Evolutionary conservation across 2,888 invertebrate genomes (phyloP), one percentile per base, ranked within the genome.

Genomic region (Torymus aiolomorphi): DNA sequence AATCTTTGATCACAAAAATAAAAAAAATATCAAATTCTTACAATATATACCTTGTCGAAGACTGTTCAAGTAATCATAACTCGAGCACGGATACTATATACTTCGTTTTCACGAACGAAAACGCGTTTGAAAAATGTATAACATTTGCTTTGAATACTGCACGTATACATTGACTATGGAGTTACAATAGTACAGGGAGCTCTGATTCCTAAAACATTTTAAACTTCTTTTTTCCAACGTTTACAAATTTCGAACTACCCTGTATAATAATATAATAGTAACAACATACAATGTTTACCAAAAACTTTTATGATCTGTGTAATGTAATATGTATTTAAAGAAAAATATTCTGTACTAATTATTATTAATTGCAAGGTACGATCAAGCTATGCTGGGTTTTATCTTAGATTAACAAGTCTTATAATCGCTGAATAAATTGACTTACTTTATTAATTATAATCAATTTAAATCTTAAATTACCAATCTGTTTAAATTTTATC

Each of bases 181-280:
- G 62, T 79, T 78, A 72, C 71, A 54, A 76, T 76, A 70, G 65
- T 74, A 77, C 74, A 76, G 66, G 77, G 49, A 76, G 76, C 20
- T 77, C 59, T 76, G 66, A 56, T 57, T 75, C 20, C 16, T 61
- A 74, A 73, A 71, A 12, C 54, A 62, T 49, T 63, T 76, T 78
- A 54, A 78, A 66, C 56, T 72, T 61, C 59, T 62, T 31, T 62
- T 51, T 57, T 59, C 24, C 11, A 78, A 80, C 67, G 11, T 73
- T 74, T 49, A 62, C 56, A 51, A 67, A 61, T 78, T 61, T 77
- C 62, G 18, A 71, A 77, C 65, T 72, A 52, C 74, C 82, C 69
- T 82, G 80, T 75, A 81, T 78, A 84, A 82, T 83, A 81, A 76
- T 83, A 84, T 72, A 84, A 83, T 82, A 82, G 75, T 82, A 84